Evolutionary conservation across 2,888 invertebrate genomes (phyloP).

Genomic region (Meandrusa payeni): DNA sequence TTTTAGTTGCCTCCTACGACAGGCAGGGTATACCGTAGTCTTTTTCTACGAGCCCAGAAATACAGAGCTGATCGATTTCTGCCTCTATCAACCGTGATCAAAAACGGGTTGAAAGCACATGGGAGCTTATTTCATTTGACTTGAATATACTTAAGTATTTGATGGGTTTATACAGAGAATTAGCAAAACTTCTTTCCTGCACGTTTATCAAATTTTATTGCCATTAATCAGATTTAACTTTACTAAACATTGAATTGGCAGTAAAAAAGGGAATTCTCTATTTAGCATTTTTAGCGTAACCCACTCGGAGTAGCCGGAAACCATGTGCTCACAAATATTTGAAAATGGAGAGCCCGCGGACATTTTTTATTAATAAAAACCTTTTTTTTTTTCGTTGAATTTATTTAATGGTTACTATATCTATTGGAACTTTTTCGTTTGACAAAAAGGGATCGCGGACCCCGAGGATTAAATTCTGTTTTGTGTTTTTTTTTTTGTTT

Average conservation of each 20-base stretch:
- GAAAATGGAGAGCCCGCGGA: constrained; percentile 67
- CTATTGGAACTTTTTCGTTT: constrained; percentile 65
- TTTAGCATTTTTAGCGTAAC: constrained; percentile 70
- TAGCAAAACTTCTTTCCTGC: no score
- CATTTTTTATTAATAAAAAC: constrained; percentile 46
- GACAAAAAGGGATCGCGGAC: constrained; percentile 59
- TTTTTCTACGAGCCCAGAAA: no score
- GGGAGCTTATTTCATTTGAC: no score
- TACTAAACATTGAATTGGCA: constrained; percentile 25
- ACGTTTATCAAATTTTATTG: no score
- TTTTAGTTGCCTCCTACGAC: no score
- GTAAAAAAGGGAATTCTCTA: constrained; percentile 43
- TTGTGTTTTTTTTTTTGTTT: constrained; percentile 71
- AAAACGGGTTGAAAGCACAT: no score
- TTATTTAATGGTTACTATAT: constrained; percentile 78
- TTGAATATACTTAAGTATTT: no score
- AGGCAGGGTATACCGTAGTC: no score
- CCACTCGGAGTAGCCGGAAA: constrained; percentile 78
- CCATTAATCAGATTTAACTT: constrained; percentile 53
- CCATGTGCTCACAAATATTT: constrained; percentile 78
- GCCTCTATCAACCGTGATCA: no score
- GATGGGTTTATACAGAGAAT: no score
- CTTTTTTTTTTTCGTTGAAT: constrained; percentile 61
- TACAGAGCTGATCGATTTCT: no score
- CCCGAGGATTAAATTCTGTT: constrained; percentile 69